Evolutionary conservation across 2,113 vertebrate species (phyloP).

Genomic region (Plestiodon gilberti): DNA sequence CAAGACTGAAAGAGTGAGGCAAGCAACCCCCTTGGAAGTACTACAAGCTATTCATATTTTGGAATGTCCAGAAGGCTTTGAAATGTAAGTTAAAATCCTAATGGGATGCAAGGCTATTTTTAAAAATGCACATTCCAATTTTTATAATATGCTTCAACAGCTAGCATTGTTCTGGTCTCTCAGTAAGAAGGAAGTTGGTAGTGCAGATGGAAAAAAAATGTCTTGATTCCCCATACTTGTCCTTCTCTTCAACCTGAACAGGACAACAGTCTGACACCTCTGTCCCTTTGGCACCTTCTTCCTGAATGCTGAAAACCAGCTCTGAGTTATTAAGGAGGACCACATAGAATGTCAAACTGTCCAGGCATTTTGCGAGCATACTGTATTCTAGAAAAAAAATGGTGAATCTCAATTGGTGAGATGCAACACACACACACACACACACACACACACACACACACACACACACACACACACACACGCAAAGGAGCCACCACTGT

Average conservation of each 20-base stretch:
- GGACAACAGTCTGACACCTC: background rate
- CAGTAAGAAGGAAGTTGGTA: background rate
- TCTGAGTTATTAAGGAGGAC: background rate
- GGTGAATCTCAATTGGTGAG: too few species aligned
- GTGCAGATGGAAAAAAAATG: background rate
- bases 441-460: background rate
- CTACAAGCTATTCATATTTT: slow-evolving; percentile 31
- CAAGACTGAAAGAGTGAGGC: background rate
- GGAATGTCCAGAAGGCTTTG: slow-evolving; percentile 5
- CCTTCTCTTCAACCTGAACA: slow-evolving; percentile 1
- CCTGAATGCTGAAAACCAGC: background rate
- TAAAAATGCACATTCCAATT: background rate
- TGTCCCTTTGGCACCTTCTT: background rate
- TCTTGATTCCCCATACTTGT: background rate
- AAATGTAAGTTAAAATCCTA: slow-evolving; percentile 17
- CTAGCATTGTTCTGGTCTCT: background rate
- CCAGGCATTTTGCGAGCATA: background rate
- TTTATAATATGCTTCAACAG: background rate
- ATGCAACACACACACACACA: too few species aligned
- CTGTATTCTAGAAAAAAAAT: background rate
- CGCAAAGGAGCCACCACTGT: too few species aligned
- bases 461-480: background rate
- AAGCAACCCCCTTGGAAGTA: slow-evolving; percentile 7
- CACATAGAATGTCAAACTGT: background rate
- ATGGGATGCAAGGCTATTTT: background rate